Conservation (phyloP, 2,113 vertebrate genomes). For the Talpa occidentalis region DNA sequence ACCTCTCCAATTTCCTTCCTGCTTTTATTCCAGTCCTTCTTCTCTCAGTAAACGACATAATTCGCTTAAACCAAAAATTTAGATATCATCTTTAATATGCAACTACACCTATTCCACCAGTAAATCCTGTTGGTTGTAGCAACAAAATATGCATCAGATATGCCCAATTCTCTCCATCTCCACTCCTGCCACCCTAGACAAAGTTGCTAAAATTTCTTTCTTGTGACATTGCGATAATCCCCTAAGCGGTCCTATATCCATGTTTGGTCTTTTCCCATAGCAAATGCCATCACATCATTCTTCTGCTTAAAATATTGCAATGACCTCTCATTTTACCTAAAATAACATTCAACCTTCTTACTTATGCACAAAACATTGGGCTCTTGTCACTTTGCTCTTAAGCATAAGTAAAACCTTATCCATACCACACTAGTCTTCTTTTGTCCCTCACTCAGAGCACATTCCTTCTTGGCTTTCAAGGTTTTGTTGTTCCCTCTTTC, state of each 20-base stretch:
- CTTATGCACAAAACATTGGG: background rate
- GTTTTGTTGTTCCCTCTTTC: background rate
- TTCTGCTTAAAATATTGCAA: slow-evolving; percentile 27
- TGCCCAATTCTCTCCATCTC: background rate
- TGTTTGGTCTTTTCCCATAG: background rate
- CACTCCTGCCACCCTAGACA: background rate
- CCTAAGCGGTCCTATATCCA: background rate
- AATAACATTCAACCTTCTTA: slow-evolving; percentile 23
- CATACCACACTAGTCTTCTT: background rate
- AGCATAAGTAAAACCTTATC: background rate
- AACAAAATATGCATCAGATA: background rate
- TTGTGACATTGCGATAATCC: background rate
- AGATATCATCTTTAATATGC: background rate
- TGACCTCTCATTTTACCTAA: background rate
- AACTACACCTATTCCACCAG: background rate
- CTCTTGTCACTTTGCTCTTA: background rate
- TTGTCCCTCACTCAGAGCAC: background rate
- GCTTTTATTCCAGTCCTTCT: background rate
- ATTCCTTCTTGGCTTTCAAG: background rate
- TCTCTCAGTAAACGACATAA: background rate
- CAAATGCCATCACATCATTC: background rate
- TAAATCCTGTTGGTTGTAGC: background rate
- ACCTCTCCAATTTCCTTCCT: background rate
- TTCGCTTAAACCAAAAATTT: background rate
- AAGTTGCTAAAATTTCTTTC: background rate